Base-by-base conservation (phyloP, 2,888 invertebrate genomes). In the Ypsolopha scabrella region DNA sequence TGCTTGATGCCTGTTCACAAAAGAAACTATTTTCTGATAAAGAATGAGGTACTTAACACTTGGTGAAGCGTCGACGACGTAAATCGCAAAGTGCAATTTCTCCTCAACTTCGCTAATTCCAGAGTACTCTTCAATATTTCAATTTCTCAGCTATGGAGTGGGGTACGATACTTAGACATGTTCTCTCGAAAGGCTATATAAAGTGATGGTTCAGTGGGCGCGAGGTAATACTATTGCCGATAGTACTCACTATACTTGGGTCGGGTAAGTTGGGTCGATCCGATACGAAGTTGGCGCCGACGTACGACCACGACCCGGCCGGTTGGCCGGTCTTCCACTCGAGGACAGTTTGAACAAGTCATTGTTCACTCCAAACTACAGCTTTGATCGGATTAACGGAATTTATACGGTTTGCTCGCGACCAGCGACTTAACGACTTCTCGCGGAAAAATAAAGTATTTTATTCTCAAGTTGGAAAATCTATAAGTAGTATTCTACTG, bases 301-400 rank as follows among this genome's bases (percentile, higher is more conserved):
- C 53, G 55, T 54, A 54, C 55, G 63, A 58, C 37, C 41, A 24
- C 24, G 24, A 4, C 24, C 4, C 24, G 24, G 24, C 24, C 24
- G 24, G 2, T 24, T 24, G 36, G 50, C n/a, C 35, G 39, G 38
- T 24, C 11, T 11, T 33, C 43, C 14, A 38, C 45, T 51, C 38
- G 38, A 45, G 51, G 41, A 51, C 45, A 45, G 51, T 51, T 24
- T 51, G 36, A 51, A 44, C 44, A 24, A 51, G 45, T 51, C 51
- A 51, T 51, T 51, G 51, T 51, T 63, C 63, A 65, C 63, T 66
- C 67, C 57, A 56, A 54, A 59, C 54, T 60, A 58, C 59, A 58
- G 63, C 59, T 67, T 55, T 53, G 59, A 57, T 61, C 56, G 62
- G 68, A 68, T 70, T 73, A 72, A 65, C 65, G 63, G 67, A 64